phyloP scores from a whole-genome alignment of 2,113 vertebrate species.

The Perca flavescens region DNA sequence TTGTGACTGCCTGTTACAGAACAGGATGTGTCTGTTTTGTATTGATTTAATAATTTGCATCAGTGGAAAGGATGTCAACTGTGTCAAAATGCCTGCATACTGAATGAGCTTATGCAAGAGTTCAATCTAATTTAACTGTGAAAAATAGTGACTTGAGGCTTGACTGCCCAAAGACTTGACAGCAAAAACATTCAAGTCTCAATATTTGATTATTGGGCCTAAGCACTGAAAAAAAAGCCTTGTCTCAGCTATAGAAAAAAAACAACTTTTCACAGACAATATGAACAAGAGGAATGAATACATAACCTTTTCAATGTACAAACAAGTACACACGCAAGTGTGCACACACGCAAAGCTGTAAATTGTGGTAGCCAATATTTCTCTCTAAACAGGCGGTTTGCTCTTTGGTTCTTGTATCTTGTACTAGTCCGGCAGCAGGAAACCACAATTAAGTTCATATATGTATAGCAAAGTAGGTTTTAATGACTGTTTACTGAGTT shows the following conservation, averaged over 20 bases:
- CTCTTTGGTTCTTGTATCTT: background rate
- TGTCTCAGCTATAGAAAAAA: background rate
- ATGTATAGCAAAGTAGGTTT: background rate
- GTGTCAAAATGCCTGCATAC: rapidly evolving
- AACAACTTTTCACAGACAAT: background rate
- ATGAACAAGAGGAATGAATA: background rate
- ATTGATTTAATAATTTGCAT: slow-evolving; percentile 6
- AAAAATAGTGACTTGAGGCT: background rate
- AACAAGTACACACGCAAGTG: no score
- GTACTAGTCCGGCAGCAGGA: background rate
- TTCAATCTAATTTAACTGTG: no score
- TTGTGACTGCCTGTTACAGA: background rate
- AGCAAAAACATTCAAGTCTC: background rate
- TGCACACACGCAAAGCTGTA: background rate
- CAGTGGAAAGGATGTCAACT: background rate
- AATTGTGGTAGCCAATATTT: background rate
- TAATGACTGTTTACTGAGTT: background rate
- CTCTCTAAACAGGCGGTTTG: background rate
- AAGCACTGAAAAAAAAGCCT: background rate
- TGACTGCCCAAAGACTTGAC: background rate
- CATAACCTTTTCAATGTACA: background rate
- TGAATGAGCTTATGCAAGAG: background rate
- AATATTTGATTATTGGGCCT: no score
- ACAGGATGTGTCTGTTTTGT: slow-evolving; percentile 28
- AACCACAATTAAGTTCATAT: background rate